Evolutionary conservation across 2,888 invertebrate species (phyloP).

Genomic region (Acheta domesticus): DNA sequence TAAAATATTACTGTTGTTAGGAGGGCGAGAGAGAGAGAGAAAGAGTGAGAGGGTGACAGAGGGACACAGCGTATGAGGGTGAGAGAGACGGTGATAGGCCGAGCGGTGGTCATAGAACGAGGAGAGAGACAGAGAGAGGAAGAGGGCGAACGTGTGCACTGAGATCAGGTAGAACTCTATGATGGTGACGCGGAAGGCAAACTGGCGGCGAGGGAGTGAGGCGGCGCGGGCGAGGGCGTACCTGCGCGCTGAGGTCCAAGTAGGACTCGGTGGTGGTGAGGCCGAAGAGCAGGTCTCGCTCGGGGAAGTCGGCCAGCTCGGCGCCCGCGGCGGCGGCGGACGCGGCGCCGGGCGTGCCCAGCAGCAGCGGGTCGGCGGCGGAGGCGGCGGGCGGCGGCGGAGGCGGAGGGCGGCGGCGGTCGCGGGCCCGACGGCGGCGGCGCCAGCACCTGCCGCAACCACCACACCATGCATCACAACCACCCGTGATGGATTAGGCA

Average conservation of each 20-base stretch:
- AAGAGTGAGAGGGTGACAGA: too few species aligned
- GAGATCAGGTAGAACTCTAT: too few species aligned
- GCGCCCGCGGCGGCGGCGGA: constrained; percentile 56
- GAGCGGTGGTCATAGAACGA: too few species aligned
- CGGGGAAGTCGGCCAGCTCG: constrained; percentile 77
- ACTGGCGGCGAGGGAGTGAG: too few species aligned
- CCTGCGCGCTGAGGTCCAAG: constrained; percentile 72
- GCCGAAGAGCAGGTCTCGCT: constrained; percentile 78
- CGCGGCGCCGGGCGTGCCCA: constrained; percentile 54
- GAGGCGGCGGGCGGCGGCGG: constrained; percentile 32
- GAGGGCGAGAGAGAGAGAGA: too few species aligned
- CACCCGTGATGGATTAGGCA: too few species aligned
- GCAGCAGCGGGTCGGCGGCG: constrained; percentile 28
- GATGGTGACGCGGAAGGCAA: too few species aligned
- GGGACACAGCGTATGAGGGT: too few species aligned
- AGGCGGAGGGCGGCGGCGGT: constrained; percentile 36
- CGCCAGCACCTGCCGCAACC: constrained; percentile 34
- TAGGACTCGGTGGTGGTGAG: constrained; percentile 80
- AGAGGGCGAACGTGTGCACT: too few species aligned
- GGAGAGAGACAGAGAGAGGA: too few species aligned
- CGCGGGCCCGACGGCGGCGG: constrained; percentile 35
- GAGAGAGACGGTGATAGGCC: too few species aligned
- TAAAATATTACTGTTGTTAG: too few species aligned
- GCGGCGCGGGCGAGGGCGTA: background rate
- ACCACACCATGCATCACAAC: background rate